Conservation (phyloP, 2,797 vertebrate species). For the Xiphophorus birchmanni region DNA sequence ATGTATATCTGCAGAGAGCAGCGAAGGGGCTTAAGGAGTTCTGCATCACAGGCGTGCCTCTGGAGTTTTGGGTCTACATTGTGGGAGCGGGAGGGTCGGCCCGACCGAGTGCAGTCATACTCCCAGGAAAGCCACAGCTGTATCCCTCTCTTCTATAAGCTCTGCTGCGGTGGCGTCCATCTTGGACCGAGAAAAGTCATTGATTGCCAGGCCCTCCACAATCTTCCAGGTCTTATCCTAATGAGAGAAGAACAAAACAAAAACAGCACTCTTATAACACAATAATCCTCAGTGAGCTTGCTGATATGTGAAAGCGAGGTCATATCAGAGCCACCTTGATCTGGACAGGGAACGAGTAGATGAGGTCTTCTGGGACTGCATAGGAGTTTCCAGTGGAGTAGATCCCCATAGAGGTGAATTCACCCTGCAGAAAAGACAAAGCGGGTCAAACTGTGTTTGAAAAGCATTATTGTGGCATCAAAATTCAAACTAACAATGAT, state of each 20-base stretch:
- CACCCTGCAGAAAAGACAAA: conserved; percentile 78
- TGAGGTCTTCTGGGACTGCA: conserved; percentile 87
- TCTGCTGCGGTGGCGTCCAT: conserved; percentile 94
- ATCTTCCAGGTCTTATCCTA: conserved; percentile 95
- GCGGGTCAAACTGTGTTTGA: not conserved
- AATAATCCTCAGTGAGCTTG: no score
- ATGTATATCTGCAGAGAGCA: conserved; percentile 26
- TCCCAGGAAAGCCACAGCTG: conserved; percentile 76
- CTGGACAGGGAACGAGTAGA: conserved; percentile 95
- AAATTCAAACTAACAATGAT: not conserved
- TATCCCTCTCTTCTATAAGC: conserved; percentile 91
- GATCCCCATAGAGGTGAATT: conserved; percentile 95
- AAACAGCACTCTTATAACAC: not conserved
- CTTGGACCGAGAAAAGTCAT: conserved; percentile 91
- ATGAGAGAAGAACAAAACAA: not conserved
- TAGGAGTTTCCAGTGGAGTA: conserved; percentile 93
- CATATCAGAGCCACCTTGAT: conserved; percentile 84
- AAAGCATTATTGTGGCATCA: not conserved
- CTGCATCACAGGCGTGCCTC: conserved; percentile 84
- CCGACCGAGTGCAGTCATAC: conserved; percentile 81
- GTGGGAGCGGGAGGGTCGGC: conserved; percentile 26
- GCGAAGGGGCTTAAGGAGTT: conserved; percentile 54
- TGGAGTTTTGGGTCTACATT: conserved; percentile 79
- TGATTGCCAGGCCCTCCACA: conserved; percentile 89
- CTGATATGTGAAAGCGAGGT: not conserved